Conservation (phyloP, 2,797 vertebrate genomes). For the Bradypus variegatus region DNA sequence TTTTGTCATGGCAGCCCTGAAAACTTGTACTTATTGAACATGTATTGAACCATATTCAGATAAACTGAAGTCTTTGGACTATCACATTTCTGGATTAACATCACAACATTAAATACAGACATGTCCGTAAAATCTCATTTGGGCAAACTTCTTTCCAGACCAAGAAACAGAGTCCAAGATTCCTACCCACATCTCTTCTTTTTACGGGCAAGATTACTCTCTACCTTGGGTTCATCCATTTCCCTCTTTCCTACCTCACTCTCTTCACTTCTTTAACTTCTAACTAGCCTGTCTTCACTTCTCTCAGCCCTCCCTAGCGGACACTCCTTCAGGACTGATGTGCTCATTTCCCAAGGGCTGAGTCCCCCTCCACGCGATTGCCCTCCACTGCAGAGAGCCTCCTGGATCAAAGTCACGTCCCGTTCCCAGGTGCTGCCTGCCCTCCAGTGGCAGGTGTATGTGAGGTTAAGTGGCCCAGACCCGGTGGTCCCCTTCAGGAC, state of each 20-base stretch:
- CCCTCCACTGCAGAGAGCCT: neutral
- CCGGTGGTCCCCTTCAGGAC: accelerated
- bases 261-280: neutral
- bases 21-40: neutral
- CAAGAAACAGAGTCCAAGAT: neutral
- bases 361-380: neutral
- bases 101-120: neutral
- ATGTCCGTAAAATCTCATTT: neutral
- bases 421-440: neutral
- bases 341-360: neutral
- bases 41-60: neutral
- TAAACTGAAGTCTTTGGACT: neutral
- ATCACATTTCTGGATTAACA: neutral
- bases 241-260: neutral
- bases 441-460: neutral
- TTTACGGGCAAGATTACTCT: neutral
- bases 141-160: neutral
- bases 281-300: neutral
- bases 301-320: neutral
- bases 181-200: neutral
- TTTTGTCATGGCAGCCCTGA: no score
- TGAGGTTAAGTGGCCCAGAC: neutral
- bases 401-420: neutral
- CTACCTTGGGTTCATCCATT: neutral
- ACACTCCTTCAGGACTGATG: neutral